A percentile compares a stretch with the other conserved stretches of the same genome.
Conservation (phyloP, 1,140 invertebrate species). For the Arctopsyche grandis region DNA sequence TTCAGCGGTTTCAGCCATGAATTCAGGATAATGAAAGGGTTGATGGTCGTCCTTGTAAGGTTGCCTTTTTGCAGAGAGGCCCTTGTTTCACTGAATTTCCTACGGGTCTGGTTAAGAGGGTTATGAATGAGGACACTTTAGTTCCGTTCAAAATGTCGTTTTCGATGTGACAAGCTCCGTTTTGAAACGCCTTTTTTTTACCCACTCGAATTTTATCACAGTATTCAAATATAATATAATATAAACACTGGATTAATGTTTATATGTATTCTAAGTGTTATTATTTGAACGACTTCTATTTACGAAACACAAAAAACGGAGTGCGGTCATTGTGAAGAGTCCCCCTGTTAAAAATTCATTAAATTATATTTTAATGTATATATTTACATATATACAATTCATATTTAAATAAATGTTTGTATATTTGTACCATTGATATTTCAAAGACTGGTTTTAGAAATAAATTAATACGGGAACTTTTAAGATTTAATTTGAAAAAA, state of each 20-base stretch:
- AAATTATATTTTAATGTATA: conserved; percentile 1
- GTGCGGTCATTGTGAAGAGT: too few relatives aligned
- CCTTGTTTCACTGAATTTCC: conserved; percentile 13
- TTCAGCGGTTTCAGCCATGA: neutral
- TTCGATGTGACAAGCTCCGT: neutral
- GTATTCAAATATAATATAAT: too few relatives aligned
- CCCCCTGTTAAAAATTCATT: too few relatives aligned
- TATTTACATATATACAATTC: neutral
- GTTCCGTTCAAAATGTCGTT: neutral
- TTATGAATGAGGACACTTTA: conserved; percentile 28
- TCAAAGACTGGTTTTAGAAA: too few relatives aligned
- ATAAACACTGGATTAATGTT: too few relatives aligned
- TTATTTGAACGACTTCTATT: too few relatives aligned
- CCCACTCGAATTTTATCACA: too few relatives aligned
- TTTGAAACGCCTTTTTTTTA: neutral
- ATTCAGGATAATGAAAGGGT: conserved; percentile 1
- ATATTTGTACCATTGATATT: conserved; percentile 1
- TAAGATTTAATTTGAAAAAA: too few relatives aligned
- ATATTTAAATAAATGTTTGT: conserved; percentile 1
- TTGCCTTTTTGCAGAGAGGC: conserved; percentile 1
- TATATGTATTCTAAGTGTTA: too few relatives aligned
- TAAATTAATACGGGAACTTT: too few relatives aligned
- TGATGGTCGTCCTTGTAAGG: neutral
- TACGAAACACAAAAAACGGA: too few relatives aligned
- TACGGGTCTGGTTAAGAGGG: neutral